Evolutionary conservation across 2,888 invertebrate species (phyloP).

Genomic region (Sphecodes monilicornis): DNA sequence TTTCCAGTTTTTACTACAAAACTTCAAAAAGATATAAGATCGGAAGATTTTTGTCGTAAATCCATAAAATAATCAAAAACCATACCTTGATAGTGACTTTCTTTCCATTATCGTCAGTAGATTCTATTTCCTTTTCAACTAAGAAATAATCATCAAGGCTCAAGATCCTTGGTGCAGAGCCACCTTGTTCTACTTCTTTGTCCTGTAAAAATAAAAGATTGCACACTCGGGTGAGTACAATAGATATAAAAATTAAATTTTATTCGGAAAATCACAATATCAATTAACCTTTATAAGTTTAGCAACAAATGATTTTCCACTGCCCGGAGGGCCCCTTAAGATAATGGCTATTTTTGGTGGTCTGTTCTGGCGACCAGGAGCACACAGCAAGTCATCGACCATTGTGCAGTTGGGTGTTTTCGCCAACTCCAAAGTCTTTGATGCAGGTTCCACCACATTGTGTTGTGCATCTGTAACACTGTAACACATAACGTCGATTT

Average conservation of each 20-base stretch:
- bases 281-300: constrained; percentile 92
- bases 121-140: constrained; percentile 92
- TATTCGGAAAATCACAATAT: constrained; percentile 4
- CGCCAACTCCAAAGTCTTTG: constrained; percentile 79
- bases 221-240: not conserved
- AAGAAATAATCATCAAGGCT: constrained; percentile 98
- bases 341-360: constrained; percentile 94
- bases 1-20: too few relatives aligned
- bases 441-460: constrained; percentile 69
- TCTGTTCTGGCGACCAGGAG: constrained; percentile 92
- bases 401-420: constrained; percentile 85
- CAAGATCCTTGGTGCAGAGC: constrained; percentile 95
- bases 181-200: constrained; percentile 92
- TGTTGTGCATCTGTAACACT: constrained; percentile 72
- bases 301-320: constrained; percentile 96
- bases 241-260: not conserved
- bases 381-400: constrained; percentile 93
- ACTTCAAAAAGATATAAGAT: too few relatives aligned
- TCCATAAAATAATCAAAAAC: not conserved
- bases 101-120: constrained; percentile 90
- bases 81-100: constrained; percentile 87
- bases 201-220: constrained; percentile 84
- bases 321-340: constrained; percentile 96
- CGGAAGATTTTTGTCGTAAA: too few relatives aligned
- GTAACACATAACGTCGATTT: constrained; percentile 57